Conservation (phyloP, 2,113 vertebrate species). For the Gymnogyps californianus region DNA sequence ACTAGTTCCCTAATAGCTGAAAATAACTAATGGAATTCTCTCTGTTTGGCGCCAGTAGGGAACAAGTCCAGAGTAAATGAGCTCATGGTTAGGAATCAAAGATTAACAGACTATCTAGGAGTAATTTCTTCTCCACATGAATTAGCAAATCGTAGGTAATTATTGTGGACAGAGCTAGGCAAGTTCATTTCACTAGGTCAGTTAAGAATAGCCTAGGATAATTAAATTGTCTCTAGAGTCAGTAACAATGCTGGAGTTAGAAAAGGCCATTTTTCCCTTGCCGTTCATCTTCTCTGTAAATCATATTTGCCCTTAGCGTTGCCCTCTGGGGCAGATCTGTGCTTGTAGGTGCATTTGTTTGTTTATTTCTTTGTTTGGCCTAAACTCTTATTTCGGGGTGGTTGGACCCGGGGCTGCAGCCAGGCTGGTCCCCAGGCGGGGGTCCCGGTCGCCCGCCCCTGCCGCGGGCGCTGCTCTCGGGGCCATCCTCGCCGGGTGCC, state of each 20-base stretch:
- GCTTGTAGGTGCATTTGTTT: rapidly evolving
- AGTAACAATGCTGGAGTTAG: background rate
- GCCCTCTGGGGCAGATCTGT: background rate
- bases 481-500: rapidly evolving
- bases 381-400: background rate
- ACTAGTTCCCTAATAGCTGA: slow-evolving; percentile 13
- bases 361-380: background rate
- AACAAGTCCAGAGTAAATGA: slow-evolving; percentile 49
- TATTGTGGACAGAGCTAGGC: slow-evolving; percentile 48
- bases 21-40: background rate
- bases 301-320: background rate
- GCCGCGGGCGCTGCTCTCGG: rapidly evolving
- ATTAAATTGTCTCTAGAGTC: slow-evolving; percentile 48
- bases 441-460: rapidly evolving
- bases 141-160: slow-evolving; percentile 59
- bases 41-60: slow-evolving; percentile 27
- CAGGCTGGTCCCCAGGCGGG: background rate
- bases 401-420: background rate
- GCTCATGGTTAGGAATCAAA: slow-evolving; percentile 54
- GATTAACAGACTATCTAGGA: slow-evolving; percentile 55
- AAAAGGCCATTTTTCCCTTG: background rate
- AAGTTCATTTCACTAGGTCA: slow-evolving; percentile 56
- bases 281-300: background rate
- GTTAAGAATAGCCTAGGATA: slow-evolving; percentile 47
- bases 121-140: slow-evolving; percentile 56